Evolutionary conservation across 1,140 invertebrate genomes (phyloP), one percentile per base, ranked within the genome.

Genomic region (Eueides isabella): DNA sequence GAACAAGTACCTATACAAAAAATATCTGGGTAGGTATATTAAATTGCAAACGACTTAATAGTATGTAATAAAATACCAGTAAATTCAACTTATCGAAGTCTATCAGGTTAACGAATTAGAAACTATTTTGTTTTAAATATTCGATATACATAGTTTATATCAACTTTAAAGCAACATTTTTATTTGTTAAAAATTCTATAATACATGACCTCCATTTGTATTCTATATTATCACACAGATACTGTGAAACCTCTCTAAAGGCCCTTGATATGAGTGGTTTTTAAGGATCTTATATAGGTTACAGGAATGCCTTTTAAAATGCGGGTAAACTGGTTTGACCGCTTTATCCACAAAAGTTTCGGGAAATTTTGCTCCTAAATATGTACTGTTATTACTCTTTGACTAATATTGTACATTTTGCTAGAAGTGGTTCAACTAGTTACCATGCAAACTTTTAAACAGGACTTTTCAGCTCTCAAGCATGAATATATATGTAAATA

Each of bases 291-390:
- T 55, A 55, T 55, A 55, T 55, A 55, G 48, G 48, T 55, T 55
- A 55, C 48, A 55, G 48, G 23, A 55, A 55, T 55, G 44, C 44
- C 19, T 11, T 55, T 55, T 23, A 55, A 55, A 55, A 55, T 55
- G 23, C 48, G 48, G 48, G 48, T 55, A 55, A 55, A 55, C 48
- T 55, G 48, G 48, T 26, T 55, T 55, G 48, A 55, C 48, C 48
- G 48, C 48, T 55, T 55, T 55, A 23, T 55, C 23, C 19, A 55
- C 19, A 55, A 55, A 55, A 55, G 48, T 55, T 55, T 55, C 48
- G 48, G 48, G 48, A 55, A 11, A 55, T 55, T 55, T 55, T 55
- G 48, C 11, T 23, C 48, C 48, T 55, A 55, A 55, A 55, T 55
- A 23, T 55, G 26, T 55, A 55, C 9, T 23, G 48, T 55, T 55